phyloP scores from a whole-genome alignment of 2,888 invertebrate species.

The Salpingus planirostris region DNA sequence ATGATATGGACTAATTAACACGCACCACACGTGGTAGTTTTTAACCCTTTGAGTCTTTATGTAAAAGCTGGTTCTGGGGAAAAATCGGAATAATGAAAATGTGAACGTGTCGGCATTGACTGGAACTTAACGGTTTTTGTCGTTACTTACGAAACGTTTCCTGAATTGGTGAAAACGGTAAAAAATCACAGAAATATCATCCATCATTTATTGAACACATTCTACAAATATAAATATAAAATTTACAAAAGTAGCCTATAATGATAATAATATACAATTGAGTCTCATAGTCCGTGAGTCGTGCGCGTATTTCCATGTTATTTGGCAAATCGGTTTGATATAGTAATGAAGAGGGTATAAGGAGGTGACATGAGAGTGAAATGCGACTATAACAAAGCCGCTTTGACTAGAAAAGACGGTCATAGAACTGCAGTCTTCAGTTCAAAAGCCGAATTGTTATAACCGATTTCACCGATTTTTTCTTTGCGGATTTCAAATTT shows the following conservation, averaged over 20 bases:
- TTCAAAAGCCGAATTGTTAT: too few relatives aligned
- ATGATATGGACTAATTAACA: too few relatives aligned
- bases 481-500: not conserved
- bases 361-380: not conserved
- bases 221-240: constrained; percentile 11
- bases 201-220: constrained; percentile 16
- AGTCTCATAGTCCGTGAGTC: not conserved
- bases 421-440: not conserved
- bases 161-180: too few relatives aligned
- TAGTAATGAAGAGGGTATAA: not conserved
- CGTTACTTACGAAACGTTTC: too few relatives aligned
- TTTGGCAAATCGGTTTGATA: not conserved
- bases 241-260: constrained; percentile 2
- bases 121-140: too few relatives aligned
- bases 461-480: too few relatives aligned
- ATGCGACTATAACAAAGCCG: not conserved
- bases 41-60: too few relatives aligned
- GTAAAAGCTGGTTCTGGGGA: too few relatives aligned
- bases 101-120: too few relatives aligned
- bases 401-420: not conserved
- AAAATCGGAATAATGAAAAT: too few relatives aligned
- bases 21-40: too few relatives aligned
- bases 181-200: constrained; percentile 7
- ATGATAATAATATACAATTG: not conserved
- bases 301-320: not conserved